Base-by-base conservation (phyloP, 2,888 invertebrate species). In the Eupithecia insigniata region DNA sequence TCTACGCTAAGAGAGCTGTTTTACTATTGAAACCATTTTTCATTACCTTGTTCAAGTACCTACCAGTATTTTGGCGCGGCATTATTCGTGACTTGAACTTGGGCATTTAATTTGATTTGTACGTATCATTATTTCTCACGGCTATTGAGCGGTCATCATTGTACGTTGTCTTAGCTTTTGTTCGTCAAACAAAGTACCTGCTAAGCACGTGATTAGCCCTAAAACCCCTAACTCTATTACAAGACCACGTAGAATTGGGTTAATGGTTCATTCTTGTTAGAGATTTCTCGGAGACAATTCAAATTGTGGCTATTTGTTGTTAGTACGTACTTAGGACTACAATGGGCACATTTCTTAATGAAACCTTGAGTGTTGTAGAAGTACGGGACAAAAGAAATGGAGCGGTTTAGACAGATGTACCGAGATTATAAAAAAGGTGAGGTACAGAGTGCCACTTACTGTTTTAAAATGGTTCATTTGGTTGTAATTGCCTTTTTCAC, bases 191-290 rank as follows among this genome's bases (percentile, higher is more conserved):
- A 65, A 69, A 74, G 70, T 73, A 74, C 70, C 69, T 73, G 66
- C 62, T 69, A 76, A 73, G 72, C 58, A 76, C 73, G 72, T 72
- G 72, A 76, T 78, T 72, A 75, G 73, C 60, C 71, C 69, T 70
- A 70, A 75, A 73, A 46, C 67, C 70, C 34, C 67, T 43, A 68
- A 69, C 61, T 67, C 74, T 73, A 73, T 72, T 72, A 75, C 72
- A 71, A 71, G 71, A 74, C 69, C 71, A 74, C 70, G 72, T 69
- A 46, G 72, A 73, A 72, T 69, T 72, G 73, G 65, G 64, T 66
- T 72, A 69, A 76, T 73, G 70, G 69, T 70, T 74, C 64, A 69
- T 71, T 73, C 73, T 74, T 61, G 69, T 71, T 71, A 30, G 65
- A 70, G 62, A 67, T 73, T 71, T 66, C 70, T 70, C 61, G 46